Evolutionary conservation across 2,888 invertebrate species (phyloP).

Genomic region (Drosophila nr. fundita): DNA sequence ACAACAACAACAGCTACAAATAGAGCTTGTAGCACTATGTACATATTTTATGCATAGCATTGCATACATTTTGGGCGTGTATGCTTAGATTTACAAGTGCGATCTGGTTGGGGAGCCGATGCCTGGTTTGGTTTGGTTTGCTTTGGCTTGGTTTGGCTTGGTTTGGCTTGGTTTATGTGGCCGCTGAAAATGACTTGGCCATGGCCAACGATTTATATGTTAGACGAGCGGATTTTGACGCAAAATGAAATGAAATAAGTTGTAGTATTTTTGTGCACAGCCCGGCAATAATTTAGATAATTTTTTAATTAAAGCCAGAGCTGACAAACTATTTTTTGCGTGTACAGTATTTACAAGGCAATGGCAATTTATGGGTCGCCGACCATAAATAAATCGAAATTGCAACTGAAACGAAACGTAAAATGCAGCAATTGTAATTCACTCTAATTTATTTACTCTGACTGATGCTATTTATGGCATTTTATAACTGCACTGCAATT

Average conservation of each 20-base stretch:
- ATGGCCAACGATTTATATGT: constrained; percentile 25
- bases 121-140: constrained; percentile 38
- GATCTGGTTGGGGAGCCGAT: constrained; percentile 54
- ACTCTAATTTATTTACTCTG: constrained; percentile 76
- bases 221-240: constrained; percentile 43
- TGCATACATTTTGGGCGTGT: constrained; percentile 67
- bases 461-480: constrained; percentile 72
- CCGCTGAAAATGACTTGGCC: constrained; percentile 35
- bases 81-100: constrained; percentile 74
- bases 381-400: constrained; percentile 71
- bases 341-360: constrained; percentile 20
- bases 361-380: constrained; percentile 60
- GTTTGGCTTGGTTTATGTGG: constrained; percentile 49
- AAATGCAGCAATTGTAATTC: constrained; percentile 65
- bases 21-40: constrained; percentile 49
- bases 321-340: constrained; percentile 59
- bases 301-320: constrained; percentile 73
- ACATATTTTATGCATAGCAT: constrained; percentile 64
- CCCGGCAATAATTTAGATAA: constrained; percentile 74
- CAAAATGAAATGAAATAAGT: constrained; percentile 48
- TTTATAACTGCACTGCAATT: constrained; percentile 27
- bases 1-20: constrained; percentile 44
- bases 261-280: constrained; percentile 23
- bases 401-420: constrained; percentile 39
- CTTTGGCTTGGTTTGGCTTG: constrained; percentile 42